Evolutionary conservation across 2,113 vertebrate species (phyloP).

Genomic region (Prinia subflava): DNA sequence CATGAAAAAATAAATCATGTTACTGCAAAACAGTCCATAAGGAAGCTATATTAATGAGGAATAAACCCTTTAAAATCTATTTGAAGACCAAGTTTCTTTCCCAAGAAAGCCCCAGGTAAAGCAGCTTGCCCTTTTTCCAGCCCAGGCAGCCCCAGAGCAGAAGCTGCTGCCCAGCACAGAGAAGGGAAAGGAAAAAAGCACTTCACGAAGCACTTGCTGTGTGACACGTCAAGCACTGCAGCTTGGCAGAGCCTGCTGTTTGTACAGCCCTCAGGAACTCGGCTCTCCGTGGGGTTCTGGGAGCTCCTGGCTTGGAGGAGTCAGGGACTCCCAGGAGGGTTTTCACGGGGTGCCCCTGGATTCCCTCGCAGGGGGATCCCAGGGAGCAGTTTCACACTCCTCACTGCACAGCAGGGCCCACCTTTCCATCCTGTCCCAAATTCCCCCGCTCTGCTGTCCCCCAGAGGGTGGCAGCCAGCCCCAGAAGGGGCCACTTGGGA

Average conservation of each 20-base stretch:
- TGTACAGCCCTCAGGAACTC: neutral
- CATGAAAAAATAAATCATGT: neutral
- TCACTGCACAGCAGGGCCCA: fast-evolving
- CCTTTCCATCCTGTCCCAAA: neutral
- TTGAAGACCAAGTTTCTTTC: neutral
- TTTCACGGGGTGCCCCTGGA: neutral
- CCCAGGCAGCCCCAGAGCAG: neutral
- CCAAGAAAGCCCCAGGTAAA: neutral
- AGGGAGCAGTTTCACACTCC: fast-evolving
- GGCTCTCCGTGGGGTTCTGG: fast-evolving
- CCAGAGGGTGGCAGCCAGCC: neutral
- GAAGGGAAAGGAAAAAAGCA: neutral
- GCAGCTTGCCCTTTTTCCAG: neutral
- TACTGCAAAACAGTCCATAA: neutral
- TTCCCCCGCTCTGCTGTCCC: neutral
- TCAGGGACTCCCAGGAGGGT: neutral
- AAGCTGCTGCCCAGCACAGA: neutral
- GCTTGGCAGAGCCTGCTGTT: neutral
- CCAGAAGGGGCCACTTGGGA: neutral
- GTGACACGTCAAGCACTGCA: neutral
- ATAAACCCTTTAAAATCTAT: neutral
- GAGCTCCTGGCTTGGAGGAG: neutral
- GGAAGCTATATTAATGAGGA: neutral
- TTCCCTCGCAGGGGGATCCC: neutral
- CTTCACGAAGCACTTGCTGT: neutral